Evolutionary conservation across 2,888 invertebrate species (phyloP).

Genomic region (Lasiommata megera): DNA sequence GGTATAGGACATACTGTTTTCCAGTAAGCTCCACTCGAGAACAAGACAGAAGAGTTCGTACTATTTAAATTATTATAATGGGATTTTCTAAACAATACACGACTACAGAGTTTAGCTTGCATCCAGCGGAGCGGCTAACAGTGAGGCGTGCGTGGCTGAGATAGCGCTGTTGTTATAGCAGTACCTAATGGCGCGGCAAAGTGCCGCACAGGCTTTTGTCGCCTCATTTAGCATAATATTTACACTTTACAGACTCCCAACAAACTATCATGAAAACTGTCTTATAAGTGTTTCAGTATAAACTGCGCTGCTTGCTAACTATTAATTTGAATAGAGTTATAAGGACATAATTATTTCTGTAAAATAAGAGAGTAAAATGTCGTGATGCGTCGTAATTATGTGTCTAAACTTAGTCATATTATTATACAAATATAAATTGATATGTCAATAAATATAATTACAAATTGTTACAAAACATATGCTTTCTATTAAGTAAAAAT

Average conservation of each 20-base stretch:
- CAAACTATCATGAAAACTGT: slow-evolving; percentile 13
- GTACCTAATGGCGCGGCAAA: slow-evolving; percentile 14
- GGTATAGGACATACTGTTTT: too few relatives aligned
- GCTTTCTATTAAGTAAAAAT: too few relatives aligned
- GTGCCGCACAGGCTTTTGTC: slow-evolving; percentile 15
- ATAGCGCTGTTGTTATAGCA: slow-evolving; percentile 16
- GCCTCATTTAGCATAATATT: slow-evolving; percentile 19
- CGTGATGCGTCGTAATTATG: too few relatives aligned
- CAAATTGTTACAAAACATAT: too few relatives aligned
- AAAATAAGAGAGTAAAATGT: too few relatives aligned
- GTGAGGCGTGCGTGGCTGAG: slow-evolving; percentile 3
- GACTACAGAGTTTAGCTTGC: not conserved
- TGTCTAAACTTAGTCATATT: too few relatives aligned
- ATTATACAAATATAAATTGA: too few relatives aligned
- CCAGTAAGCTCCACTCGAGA: too few relatives aligned
- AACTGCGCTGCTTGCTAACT: not conserved
- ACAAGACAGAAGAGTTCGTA: too few relatives aligned
- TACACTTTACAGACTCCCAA: slow-evolving; percentile 8
- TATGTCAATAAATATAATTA: too few relatives aligned
- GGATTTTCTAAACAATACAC: not conserved
- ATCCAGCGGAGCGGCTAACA: slow-evolving; percentile 15
- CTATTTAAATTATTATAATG: too few relatives aligned
- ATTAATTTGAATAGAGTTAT: not conserved
- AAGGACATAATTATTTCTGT: too few relatives aligned
- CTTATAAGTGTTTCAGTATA: slow-evolving; percentile 8